Conservation (phyloP, 1,140 invertebrate genomes). For the Calephelis virginiensis region DNA sequence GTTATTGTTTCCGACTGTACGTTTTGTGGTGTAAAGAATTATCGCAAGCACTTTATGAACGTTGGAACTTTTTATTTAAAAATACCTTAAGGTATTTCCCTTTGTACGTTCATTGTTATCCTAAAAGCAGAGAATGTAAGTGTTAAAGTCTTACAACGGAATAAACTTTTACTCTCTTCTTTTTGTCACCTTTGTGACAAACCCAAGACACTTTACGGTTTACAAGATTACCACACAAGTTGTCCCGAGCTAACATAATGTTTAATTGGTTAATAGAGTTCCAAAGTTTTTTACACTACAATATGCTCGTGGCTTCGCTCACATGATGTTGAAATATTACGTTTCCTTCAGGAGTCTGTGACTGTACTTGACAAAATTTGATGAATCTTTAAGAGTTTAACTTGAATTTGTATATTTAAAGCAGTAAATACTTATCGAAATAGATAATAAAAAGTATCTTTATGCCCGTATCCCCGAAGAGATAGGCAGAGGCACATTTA, state of each 20-base stretch:
- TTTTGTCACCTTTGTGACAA: slow-evolving; percentile 13
- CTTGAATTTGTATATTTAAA: too few relatives aligned
- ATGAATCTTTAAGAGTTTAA: too few relatives aligned
- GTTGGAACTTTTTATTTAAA: slow-evolving; percentile 38
- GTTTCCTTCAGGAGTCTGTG: too few relatives aligned
- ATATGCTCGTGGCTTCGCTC: too few relatives aligned
- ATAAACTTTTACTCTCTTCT: slow-evolving; percentile 9
- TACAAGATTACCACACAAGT: slow-evolving; percentile 14
- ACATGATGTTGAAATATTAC: too few relatives aligned
- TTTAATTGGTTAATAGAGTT: slow-evolving; percentile 10
- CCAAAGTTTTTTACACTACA: too few relatives aligned
- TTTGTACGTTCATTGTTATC: slow-evolving; percentile 38
- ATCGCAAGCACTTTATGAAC: slow-evolving; percentile 38
- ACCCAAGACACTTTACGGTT: slow-evolving; percentile 9
- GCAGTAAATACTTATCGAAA: too few relatives aligned
- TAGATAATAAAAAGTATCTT: too few relatives aligned
- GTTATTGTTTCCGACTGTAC: slow-evolving; percentile 7
- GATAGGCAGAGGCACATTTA: too few relatives aligned
- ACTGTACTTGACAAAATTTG: too few relatives aligned
- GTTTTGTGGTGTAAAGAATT: slow-evolving; percentile 49
- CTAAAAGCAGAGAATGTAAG: slow-evolving; percentile 39
- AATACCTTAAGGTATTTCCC: slow-evolving; percentile 38
- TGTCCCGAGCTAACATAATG: neutral
- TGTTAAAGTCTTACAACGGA: slow-evolving; percentile 31
- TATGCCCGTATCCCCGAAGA: too few relatives aligned